Percentiles rank a stretch among this genome's conserved stretches.
These are phyloP conservation scores for Erythrocercus mccallii DNA, from an alignment of 2,113 vertebrate genomes.

Conservation along the genomic window DNA sequence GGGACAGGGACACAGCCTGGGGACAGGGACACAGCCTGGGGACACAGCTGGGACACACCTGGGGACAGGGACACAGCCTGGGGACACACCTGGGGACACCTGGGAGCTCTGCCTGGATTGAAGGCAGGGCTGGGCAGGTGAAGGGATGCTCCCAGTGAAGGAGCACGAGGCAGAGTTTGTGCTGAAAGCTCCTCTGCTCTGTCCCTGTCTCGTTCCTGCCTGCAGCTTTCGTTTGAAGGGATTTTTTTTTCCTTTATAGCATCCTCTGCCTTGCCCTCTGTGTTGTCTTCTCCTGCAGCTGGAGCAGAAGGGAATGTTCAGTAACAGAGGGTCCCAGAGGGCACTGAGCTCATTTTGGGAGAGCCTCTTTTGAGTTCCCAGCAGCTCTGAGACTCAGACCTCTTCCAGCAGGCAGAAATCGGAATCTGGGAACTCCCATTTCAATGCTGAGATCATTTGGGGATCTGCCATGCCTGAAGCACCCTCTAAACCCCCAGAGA, in stretches of 20 bases:
- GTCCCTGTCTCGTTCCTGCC: not conserved
- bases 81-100: not conserved
- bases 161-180: not conserved
- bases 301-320: not conserved
- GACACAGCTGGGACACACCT: too few relatives aligned
- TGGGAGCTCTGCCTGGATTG: not conserved
- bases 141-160: not conserved
- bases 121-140: not conserved
- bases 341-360: not conserved
- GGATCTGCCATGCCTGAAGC: not conserved
- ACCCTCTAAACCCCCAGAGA: not conserved
- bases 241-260: not conserved
- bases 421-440: not conserved
- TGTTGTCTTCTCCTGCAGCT: not conserved
- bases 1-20: too few relatives aligned
- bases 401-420: not conserved
- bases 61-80: too few relatives aligned
- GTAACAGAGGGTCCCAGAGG: not conserved
- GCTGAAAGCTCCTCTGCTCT: not conserved
- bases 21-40: not conserved
- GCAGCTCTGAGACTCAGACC: not conserved
- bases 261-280: not conserved
- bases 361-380: not conserved
- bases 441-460: not conserved
- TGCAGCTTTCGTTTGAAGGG: not conserved